Base-by-base conservation (phyloP, 2,888 invertebrate genomes). In the Zele albiditarsus region DNA sequence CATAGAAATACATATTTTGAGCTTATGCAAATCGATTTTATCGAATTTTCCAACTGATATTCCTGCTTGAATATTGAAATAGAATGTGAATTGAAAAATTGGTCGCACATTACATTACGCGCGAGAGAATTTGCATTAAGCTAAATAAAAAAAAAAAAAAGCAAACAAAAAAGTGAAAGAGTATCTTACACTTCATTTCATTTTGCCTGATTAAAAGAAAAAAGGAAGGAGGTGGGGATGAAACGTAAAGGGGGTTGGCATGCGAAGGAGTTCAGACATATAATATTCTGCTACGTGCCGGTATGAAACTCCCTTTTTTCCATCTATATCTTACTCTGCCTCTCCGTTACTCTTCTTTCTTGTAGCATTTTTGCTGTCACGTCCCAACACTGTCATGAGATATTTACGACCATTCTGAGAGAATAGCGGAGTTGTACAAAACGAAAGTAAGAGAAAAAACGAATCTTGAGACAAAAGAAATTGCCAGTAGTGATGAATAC, bases 201-300 rank as follows among this genome's bases (percentile, higher is more conserved):
- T 71, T 71, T 63, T 8, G 20, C 23, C 46, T n/a, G 46, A 53
- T 71, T 63, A 33, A 27, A 63, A 71, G 63, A 53, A 53, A 53
- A 23, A 53, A 46, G 2, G 8, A 14, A n/a, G 3, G 2, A 4
- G 46, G 6, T n/a, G n/a, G n/a, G n/a, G 16, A 46, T n/a, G n/a
- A 53, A 20, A 38, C 12, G 12, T 12, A 10, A 53, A n/a, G 16
- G 42, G 31, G 49, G 23, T 27, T 12, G 42, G 62, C 62, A 62
- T 28, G 31, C 62, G n/a, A 60, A 60, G 28, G 3, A 60, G 60
- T 27, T 60, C 60, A 28, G 60, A 60, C 12, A 31, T 28, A 63
- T 71, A 53, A 71, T 71, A 71, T 63, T 63, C 31, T n/a, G 20
- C 49, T 71, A 63, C 63, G 71, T 71, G 71, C 53, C 33, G 62